Evolutionary conservation across 2,113 vertebrate species (phyloP), one percentile per base, ranked within the genome.

Genomic region (Cottus gobio): DNA sequence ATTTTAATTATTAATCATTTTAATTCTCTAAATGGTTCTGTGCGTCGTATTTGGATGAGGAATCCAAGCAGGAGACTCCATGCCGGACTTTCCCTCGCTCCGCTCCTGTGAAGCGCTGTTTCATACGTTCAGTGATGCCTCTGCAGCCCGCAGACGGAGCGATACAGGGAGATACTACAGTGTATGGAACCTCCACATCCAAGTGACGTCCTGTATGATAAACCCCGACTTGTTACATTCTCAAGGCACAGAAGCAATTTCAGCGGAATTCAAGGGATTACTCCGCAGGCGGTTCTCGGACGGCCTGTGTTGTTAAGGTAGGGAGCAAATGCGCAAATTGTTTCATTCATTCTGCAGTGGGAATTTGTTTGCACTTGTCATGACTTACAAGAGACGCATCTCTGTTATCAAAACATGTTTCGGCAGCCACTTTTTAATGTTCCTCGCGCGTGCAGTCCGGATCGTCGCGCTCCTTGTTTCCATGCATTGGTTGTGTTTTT

Each of bases 111-210:
- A 75, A 87, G 91, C 91, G 90, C 85, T 58, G 89, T 57, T 86
- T 87, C 88, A 82, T 79, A 56, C 83, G 71, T 73, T 66, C 88
- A 84, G 87, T 73, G 90, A 90, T 85, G 87, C 91, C 86, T 87
- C 84, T 87, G 92, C 92, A 91, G 89, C 86, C 67, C 83, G 64
- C 89, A 89, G 89, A 89, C 89, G 31, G 86, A 89, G 79, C 63
- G 71, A 85, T 80, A 79, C 89, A 75, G 81, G 80, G 77, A 83
- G 82, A 89, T 74, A 76, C 86, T 85, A 63, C 91, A 72, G 83
- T 83, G 84, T 48, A 30, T 81, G 88, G 90, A 90, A 91, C 89
- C 78, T 72, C 75, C 69, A 69, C 70, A 46, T 83, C 61, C 77
- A 57, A 80, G 79, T 78, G 80, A 83, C 85, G 80, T 85, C 76